A percentile compares a stretch with the other conserved stretches of the same genome.
Conservation (phyloP, 53 echinoderm and acorn worm genomes). For the Echinarachnius parma region DNA sequence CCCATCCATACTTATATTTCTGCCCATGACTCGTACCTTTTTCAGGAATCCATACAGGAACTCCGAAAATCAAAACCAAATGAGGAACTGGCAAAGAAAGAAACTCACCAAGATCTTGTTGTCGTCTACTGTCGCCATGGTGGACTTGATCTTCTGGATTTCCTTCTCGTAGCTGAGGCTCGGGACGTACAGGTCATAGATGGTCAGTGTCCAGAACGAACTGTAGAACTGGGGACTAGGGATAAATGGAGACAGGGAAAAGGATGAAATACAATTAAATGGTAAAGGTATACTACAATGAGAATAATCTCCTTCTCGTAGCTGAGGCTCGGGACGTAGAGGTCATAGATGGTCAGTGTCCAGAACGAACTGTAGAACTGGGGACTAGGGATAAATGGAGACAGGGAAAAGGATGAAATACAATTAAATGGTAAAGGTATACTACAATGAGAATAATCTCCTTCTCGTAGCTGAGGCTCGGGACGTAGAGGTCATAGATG, state of each 20-base stretch:
- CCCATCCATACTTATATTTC: too few relatives aligned
- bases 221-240: constrained; percentile 90
- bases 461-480: constrained; percentile 81
- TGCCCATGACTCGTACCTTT: background rate
- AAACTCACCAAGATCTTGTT: constrained; percentile 84
- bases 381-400: too few relatives aligned
- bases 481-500: constrained; percentile 90
- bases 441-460: too few relatives aligned
- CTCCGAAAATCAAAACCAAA: background rate
- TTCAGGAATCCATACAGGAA: background rate
- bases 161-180: constrained; percentile 86
- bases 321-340: constrained; percentile 77
- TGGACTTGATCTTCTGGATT: constrained; percentile 64
- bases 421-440: too few relatives aligned
- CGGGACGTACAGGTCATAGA: constrained; percentile 93
- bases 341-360: constrained; percentile 93
- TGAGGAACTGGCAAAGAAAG: background rate
- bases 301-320: constrained; percentile 88
- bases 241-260: too few relatives aligned
- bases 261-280: too few relatives aligned
- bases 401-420: too few relatives aligned
- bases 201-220: constrained; percentile 93
- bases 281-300: too few relatives aligned
- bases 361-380: constrained; percentile 97
- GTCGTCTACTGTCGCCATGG: constrained; percentile 71